A percentile compares a stretch with the other conserved stretches of the same genome.
These are phyloP conservation scores for Gambelia wislizenii DNA, from an alignment of 2,797 vertebrate species.

Conservation along the genomic window DNA sequence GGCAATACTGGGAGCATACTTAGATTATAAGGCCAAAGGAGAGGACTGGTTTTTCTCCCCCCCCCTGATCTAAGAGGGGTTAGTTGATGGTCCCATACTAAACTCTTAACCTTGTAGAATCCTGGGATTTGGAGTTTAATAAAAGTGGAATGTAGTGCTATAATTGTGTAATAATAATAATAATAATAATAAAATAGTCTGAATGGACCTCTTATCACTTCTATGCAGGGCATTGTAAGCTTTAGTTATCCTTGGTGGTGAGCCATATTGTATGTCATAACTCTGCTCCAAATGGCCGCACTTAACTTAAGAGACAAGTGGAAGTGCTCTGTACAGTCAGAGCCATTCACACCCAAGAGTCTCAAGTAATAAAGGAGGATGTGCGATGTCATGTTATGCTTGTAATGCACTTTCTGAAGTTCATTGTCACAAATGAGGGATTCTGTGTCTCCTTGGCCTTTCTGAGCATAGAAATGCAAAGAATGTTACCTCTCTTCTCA, in stretches of 20 bases:
- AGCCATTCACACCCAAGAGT: neutral
- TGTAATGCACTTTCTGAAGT: neutral
- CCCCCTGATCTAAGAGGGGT: too few relatives aligned
- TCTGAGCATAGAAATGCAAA: neutral
- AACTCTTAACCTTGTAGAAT: too few relatives aligned
- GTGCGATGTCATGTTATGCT: neutral
- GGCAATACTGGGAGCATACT: neutral
- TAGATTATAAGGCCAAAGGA: neutral
- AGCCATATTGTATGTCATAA: neutral
- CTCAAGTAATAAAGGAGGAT: too few relatives aligned
- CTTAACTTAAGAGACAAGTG: neutral
- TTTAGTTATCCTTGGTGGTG: neutral
- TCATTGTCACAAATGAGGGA: neutral
- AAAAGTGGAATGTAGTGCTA: too few relatives aligned
- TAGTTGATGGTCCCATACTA: too few relatives aligned
- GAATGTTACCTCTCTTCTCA: neutral
- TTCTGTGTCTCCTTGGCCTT: neutral
- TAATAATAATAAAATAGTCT: too few relatives aligned
- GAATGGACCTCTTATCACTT: neutral
- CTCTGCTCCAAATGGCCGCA: neutral
- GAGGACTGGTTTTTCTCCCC: too few relatives aligned
- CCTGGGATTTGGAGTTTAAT: too few relatives aligned
- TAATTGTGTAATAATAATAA: too few relatives aligned
- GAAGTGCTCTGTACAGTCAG: neutral
- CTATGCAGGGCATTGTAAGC: neutral